Evolutionary conservation across 2,888 invertebrate species (phyloP).

Genomic region (Morpho deidamia): DNA sequence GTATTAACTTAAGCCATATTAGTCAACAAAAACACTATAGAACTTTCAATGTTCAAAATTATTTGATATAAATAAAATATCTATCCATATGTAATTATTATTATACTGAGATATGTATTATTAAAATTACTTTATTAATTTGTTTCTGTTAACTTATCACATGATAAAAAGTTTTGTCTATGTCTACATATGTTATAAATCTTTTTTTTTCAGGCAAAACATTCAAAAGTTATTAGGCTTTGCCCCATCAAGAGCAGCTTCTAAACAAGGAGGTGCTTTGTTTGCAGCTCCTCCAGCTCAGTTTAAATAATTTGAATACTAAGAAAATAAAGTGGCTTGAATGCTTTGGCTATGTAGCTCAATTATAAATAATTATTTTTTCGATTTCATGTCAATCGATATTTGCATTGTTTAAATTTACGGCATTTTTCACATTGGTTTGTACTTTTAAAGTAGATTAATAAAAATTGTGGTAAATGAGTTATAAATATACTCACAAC

Average conservation of each 20-base stretch:
- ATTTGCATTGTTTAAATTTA: too few relatives aligned
- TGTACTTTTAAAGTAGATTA: too few relatives aligned
- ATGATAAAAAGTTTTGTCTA: too few relatives aligned
- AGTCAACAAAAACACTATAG: too few relatives aligned
- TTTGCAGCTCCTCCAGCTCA: conserved; percentile 91
- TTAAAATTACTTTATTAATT: not conserved
- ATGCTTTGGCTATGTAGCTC: not conserved
- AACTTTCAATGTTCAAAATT: too few relatives aligned
- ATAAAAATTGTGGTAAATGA: too few relatives aligned
- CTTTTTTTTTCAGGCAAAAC: conserved; percentile 85
- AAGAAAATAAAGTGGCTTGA: not conserved
- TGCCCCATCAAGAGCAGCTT: conserved; percentile 97
- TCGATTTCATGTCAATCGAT: not conserved
- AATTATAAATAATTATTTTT: not conserved
- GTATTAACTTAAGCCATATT: too few relatives aligned
- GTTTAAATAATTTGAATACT: conserved; percentile 92
- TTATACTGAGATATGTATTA: not conserved
- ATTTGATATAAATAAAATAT: too few relatives aligned
- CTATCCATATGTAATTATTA: not conserved
- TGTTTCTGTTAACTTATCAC: not conserved
- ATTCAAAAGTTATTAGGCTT: conserved; percentile 98
- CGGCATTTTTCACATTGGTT: too few relatives aligned
- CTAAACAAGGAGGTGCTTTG: conserved; percentile 93
- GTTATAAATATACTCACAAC: too few relatives aligned
- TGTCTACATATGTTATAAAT: too few relatives aligned